These are phyloP conservation scores for Drosophila kikkawai DNA, from an alignment of 1,140 invertebrate genomes.

Conservation along the genomic window DNA sequence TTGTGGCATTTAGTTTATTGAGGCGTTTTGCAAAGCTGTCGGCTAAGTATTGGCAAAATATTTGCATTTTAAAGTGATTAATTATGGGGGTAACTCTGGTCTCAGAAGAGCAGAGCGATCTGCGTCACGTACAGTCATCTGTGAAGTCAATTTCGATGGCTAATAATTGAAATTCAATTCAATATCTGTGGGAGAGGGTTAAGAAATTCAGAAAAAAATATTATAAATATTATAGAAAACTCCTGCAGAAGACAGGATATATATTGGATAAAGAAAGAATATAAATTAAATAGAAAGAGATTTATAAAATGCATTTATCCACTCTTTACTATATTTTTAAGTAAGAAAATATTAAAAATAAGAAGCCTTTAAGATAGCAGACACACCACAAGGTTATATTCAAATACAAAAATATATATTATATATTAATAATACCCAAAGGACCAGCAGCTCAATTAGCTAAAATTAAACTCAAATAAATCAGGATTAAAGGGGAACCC, in stretches of 20 bases:
- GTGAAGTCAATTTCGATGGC: slow-evolving; percentile 1
- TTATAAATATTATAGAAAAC: not conserved
- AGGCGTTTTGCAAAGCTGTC: slow-evolving; percentile 45
- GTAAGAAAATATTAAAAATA: not conserved
- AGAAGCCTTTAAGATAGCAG: not conserved
- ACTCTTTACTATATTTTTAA: not conserved
- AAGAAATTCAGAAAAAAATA: no score
- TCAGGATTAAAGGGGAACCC: not conserved
- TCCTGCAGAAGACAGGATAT: not conserved
- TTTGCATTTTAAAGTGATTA: slow-evolving; percentile 75
- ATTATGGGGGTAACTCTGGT: slow-evolving; percentile 26
- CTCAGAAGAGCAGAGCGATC: not conserved
- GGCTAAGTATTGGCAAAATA: slow-evolving; percentile 45
- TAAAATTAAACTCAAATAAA: slow-evolving; percentile 14
- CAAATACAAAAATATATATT: not conserved
- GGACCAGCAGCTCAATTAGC: not conserved
- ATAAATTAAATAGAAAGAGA: no score
- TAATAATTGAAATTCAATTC: slow-evolving; percentile 14
- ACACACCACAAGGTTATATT: not conserved
- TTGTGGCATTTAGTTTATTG: slow-evolving; percentile 66
- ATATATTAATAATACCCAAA: not conserved
- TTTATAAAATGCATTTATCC: not conserved
- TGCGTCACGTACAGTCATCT: slow-evolving; percentile 21
- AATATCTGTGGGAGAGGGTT: not conserved
- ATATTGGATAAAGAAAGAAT: not conserved